Conservation (phyloP, 2,797 vertebrate genomes). For the Channallabes apus region DNA sequence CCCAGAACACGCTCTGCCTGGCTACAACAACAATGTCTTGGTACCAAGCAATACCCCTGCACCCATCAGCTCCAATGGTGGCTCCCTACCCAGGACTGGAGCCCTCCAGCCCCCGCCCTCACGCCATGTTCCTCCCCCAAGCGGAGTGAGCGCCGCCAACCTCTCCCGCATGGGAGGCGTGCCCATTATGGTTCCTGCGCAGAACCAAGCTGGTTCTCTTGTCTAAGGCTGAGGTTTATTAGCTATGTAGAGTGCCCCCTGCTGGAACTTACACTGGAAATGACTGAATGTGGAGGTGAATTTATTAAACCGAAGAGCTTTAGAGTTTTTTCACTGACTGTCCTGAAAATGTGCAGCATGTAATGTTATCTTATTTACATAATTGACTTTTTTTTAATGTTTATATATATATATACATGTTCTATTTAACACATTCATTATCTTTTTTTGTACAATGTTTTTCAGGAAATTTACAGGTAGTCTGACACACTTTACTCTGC, state of each 20-base stretch:
- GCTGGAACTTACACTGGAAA: conserved; percentile 36
- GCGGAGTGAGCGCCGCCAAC: conserved; percentile 73
- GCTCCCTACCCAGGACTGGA: conserved; percentile 69
- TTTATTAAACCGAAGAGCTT: neutral
- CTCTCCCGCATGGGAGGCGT: conserved; percentile 86
- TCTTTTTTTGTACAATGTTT: conserved; percentile 29
- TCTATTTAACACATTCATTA: conserved; percentile 41
- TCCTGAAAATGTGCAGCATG: conserved; percentile 34
- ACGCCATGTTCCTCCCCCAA: conserved; percentile 61
- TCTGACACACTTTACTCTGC: neutral
- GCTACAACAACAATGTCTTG: conserved; percentile 66
- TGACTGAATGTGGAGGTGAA: neutral
- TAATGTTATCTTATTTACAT: conserved; percentile 50
- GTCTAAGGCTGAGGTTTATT: conserved; percentile 72
- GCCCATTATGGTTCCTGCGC: conserved; percentile 90
- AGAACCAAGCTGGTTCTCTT: conserved; percentile 90
- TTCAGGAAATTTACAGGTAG: conserved; percentile 17
- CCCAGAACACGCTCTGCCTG: conserved; percentile 62
- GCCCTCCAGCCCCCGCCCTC: conserved; percentile 63
- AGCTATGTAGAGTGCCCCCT: conserved; percentile 19
- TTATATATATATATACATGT: conserved; percentile 51
- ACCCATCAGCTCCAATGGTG: conserved; percentile 60
- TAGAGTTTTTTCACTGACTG: conserved; percentile 18
- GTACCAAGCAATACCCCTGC: conserved; percentile 56
- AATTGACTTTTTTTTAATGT: conserved; percentile 22